Evolutionary conservation across 2,888 invertebrate species (phyloP).

Genomic region (Anagyrus pseudococci): DNA sequence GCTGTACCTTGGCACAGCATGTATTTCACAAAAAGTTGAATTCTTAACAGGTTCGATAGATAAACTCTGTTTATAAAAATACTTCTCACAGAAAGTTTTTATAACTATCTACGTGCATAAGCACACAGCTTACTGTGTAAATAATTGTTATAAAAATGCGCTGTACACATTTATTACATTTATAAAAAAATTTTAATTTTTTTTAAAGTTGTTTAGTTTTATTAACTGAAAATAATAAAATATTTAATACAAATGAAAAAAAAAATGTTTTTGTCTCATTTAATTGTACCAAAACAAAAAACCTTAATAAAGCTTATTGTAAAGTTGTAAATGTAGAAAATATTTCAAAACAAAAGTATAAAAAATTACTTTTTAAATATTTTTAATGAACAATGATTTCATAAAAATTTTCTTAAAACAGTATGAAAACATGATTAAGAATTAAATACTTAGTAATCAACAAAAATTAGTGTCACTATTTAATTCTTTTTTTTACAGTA

Average conservation of each 20-base stretch:
- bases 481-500: constrained; percentile 61
- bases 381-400: background rate
- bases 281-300: background rate
- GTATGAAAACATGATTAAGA: background rate
- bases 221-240: no score
- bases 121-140: constrained; percentile 17
- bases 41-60: constrained; percentile 19
- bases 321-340: background rate
- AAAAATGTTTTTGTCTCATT: background rate
- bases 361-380: background rate
- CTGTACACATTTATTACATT: constrained; percentile 14
- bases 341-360: background rate
- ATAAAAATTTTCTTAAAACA: background rate
- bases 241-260: no score
- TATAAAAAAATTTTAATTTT: constrained; percentile 8
- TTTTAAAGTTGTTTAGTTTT: constrained; percentile 2
- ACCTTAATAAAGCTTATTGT: background rate
- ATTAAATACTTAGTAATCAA: background rate
- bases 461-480: no score
- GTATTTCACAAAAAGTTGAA: constrained; percentile 9
- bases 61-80: constrained; percentile 14
- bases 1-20: constrained; percentile 21
- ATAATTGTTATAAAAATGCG: constrained; percentile 13
- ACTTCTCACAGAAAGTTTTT: constrained; percentile 6
- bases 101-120: constrained; percentile 5